Evolutionary conservation across 2,113 vertebrate genomes (phyloP), one percentile per base, ranked within the genome.

Genomic region (Arenaria interpres): DNA sequence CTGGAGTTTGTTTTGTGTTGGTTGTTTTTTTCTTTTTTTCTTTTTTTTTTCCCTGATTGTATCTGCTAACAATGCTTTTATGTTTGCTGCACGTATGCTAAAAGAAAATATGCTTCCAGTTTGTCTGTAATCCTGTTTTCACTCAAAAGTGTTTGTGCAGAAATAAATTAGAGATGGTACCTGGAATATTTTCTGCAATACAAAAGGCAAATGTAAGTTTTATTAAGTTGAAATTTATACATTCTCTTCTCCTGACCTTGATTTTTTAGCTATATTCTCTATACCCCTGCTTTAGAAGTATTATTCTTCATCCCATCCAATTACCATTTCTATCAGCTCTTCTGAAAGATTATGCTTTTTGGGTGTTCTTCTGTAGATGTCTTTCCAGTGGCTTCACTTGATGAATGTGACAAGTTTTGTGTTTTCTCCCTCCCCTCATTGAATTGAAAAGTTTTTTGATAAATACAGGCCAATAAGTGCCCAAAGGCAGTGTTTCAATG

Each of bases 361-460:
- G 99, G 99, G 99, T 99, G 99, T 99, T 99, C 99, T 98, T 98
- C 98, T 98, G 98, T 98, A 98, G 98, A 98, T 98, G 98, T 98
- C 98, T 99, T 99, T 99, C 99, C 99, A 99, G 99, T 99, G 99
- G 99, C 99, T 99, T 99, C 99, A 99, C 99, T 99, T 98, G 99
- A 98, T 99, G 99, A 99, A 99, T 99, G 99, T 99, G 99, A 99
- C 99, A 99, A 99, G 99, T 99, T 99, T 99, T 99, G 99, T 99
- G 99, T 99, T 98, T 98, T 97, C 98, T 98, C 98, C 98, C 98
- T 98, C 98, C 98, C 98, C 97, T 99, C 98, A 99, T 98, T 99
- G 99, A 99, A 99, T 99, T 98, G 98, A 98, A 99, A 99, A 99
- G 98, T 99, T 99, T 99, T 98, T 98, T 98, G 94, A 98, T 98